Evolutionary conservation across 2,113 vertebrate genomes (phyloP), one percentile per base, ranked within the genome.

Genomic region (Mirounga angustirostris): DNA sequence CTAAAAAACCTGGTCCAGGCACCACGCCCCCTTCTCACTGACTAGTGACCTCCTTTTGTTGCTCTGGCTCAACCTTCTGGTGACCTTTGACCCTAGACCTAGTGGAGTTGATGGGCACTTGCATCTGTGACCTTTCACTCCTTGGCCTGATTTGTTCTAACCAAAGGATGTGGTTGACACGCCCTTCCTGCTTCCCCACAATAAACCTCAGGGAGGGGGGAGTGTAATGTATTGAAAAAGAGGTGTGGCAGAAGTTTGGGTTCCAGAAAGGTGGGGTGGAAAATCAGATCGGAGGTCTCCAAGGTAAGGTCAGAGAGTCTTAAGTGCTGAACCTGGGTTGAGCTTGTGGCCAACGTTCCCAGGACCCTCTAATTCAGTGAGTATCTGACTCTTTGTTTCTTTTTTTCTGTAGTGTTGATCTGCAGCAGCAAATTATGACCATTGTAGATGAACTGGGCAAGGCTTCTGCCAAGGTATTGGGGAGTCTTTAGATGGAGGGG

Each of bases 371-470:
- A 7, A 58, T 33, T 94, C 59, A 59, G 46, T 71, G 79, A 69
- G n/a, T 81, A 10, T 36, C 65, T 97, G 85, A 98, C 86, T 73
- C 18, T 56, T 50, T 82, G 26, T 92, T 40, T 93, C 16, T 85
- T n/a, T 91, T 36, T 93, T 26, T 89, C 36, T 63, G 7, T 92
- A 99, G 99, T 50, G 95, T 95, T 76, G 98, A 98, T 33, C 95
- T 98, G 46, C 98, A 98, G 94, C 97, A 98, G 93, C 98, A 99
- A 94, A 98, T 99, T 36, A 98, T 98, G 98, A 98, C 74, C 15
- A 97, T 99, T 87, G 86, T 99, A 54, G 99, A 99, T 76, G 98
- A 98, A 79, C 97, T 99, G 97, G 99, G 99, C 76, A 98, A 98
- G 96, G 98, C 98, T 30, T 99, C 99, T 36, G 98, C 99, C 63